phyloP scores from a whole-genome alignment of 2,888 invertebrate genomes.

The Drosophila pseudotalamancana region DNA sequence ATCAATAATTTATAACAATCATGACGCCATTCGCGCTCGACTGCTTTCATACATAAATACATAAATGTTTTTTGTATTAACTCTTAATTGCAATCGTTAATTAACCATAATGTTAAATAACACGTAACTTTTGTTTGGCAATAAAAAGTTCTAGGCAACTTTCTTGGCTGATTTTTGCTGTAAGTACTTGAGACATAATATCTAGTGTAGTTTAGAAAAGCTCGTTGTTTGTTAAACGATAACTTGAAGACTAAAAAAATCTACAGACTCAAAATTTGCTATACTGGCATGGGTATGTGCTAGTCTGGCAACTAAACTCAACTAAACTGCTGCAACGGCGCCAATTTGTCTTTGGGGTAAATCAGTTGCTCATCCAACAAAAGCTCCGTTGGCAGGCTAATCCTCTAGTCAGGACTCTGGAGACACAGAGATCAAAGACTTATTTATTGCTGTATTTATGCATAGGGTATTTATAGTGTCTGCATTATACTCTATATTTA shows the following conservation, averaged over 20 bases:
- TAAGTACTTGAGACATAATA: background rate
- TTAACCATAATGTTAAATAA: conserved; percentile 26
- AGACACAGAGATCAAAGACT: conserved; percentile 9
- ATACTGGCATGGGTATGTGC: no score
- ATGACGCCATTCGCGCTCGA: conserved; percentile 60
- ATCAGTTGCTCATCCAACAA: conserved; percentile 10
- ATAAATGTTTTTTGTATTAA: conserved; percentile 51
- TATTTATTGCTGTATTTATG: conserved; percentile 26
- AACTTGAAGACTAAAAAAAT: no score
- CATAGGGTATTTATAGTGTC: background rate
- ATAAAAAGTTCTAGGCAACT: background rate
- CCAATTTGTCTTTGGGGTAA: conserved; percentile 26
- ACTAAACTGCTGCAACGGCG: no score
- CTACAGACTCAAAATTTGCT: no score
- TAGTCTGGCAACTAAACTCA: no score
- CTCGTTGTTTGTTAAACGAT: no score
- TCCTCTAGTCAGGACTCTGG: no score
- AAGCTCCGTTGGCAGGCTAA: conserved; percentile 45
- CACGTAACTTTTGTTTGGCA: background rate
- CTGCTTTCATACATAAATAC: conserved; percentile 52
- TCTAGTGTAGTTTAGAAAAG: no score
- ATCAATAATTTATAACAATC: conserved; percentile 66
- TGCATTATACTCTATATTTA: no score
- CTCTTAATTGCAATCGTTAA: conserved; percentile 35
- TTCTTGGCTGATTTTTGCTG: background rate